phyloP scores from a whole-genome alignment of 2,797 vertebrate species.

The Pelobates cultripes region DNA sequence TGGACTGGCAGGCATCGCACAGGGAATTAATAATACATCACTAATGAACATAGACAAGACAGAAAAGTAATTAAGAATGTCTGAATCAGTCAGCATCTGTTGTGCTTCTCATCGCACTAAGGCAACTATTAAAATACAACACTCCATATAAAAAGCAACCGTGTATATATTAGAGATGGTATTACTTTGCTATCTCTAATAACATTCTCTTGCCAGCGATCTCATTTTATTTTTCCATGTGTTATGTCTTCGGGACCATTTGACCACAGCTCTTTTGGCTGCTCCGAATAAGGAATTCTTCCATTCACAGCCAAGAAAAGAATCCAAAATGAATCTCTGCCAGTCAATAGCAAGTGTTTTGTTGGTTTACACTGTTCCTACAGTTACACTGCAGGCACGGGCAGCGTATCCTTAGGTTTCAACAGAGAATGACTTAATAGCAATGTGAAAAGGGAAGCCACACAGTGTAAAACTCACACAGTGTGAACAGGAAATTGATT shows the following conservation, averaged over 20 bases:
- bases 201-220: slow-evolving; percentile 33
- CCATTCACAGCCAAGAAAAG: slow-evolving; percentile 31
- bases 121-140: slow-evolving; percentile 1
- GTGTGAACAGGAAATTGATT: background rate
- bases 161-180: background rate
- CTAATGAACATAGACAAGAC: slow-evolving; percentile 30
- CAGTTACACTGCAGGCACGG: slow-evolving; percentile 48
- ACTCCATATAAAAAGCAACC: slow-evolving; percentile 1
- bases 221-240: slow-evolving; percentile 17
- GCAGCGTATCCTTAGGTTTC: slow-evolving; percentile 40
- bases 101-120: slow-evolving; percentile 37
- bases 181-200: slow-evolving; percentile 5
- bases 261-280: slow-evolving; percentile 52
- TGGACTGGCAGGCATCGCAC: background rate
- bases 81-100: slow-evolving; percentile 17
- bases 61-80: slow-evolving; percentile 30
- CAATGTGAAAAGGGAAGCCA: slow-evolving; percentile 6
- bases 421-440: slow-evolving; percentile 33
- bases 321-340: slow-evolving; percentile 53
- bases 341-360: slow-evolving; percentile 51
- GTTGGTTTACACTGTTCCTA: slow-evolving; percentile 55
- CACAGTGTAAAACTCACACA: slow-evolving; percentile 25
- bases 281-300: slow-evolving; percentile 49
- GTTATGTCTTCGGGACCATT: slow-evolving; percentile 48
- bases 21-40: slow-evolving; percentile 3